Conservation (phyloP, 2,888 invertebrate genomes). For the Parnassius smintheus region DNA sequence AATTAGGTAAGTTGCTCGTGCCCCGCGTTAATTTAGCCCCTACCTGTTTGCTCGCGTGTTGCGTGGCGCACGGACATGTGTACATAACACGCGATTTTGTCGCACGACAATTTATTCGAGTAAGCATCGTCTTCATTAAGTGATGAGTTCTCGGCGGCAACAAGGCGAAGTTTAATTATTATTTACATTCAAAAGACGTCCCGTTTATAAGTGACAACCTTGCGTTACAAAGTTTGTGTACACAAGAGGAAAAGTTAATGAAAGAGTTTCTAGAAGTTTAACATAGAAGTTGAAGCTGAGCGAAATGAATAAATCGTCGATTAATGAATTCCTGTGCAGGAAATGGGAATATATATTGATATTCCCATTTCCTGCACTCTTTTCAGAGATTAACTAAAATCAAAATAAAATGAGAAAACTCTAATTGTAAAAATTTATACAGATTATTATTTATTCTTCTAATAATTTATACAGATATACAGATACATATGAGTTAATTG, state of each 20-base stretch:
- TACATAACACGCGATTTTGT: slow-evolving; percentile 12
- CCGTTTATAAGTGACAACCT: slow-evolving; percentile 8
- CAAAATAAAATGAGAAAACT: too few relatives aligned
- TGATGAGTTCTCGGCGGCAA: slow-evolving; percentile 7
- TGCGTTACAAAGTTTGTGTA: slow-evolving; percentile 4
- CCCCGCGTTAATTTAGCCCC: slow-evolving; percentile 49
- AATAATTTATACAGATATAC: too few relatives aligned
- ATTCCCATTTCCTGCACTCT: too few relatives aligned
- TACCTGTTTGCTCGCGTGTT: slow-evolving; percentile 37
- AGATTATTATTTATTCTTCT: too few relatives aligned
- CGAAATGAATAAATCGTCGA: neutral
- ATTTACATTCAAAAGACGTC: slow-evolving; percentile 24
- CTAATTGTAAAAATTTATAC: too few relatives aligned
- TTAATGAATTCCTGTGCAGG: slow-evolving; percentile 1
- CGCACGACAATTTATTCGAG: slow-evolving; percentile 11
- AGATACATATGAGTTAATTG: too few relatives aligned
- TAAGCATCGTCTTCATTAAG: slow-evolving; percentile 17
- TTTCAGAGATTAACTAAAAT: too few relatives aligned
- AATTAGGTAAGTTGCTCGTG: slow-evolving; percentile 57
- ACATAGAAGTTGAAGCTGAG: neutral
- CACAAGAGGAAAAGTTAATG: neutral
- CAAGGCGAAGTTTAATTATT: slow-evolving; percentile 23
- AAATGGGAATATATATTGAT: slow-evolving; percentile 3
- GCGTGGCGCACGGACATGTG: slow-evolving; percentile 34
- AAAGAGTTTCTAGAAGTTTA: slow-evolving; percentile 11